A percentile compares a stretch with the other conserved stretches of the same genome.
phyloP scores from a whole-genome alignment of 2,797 vertebrate genomes.

The Chloroceryle amazona region DNA sequence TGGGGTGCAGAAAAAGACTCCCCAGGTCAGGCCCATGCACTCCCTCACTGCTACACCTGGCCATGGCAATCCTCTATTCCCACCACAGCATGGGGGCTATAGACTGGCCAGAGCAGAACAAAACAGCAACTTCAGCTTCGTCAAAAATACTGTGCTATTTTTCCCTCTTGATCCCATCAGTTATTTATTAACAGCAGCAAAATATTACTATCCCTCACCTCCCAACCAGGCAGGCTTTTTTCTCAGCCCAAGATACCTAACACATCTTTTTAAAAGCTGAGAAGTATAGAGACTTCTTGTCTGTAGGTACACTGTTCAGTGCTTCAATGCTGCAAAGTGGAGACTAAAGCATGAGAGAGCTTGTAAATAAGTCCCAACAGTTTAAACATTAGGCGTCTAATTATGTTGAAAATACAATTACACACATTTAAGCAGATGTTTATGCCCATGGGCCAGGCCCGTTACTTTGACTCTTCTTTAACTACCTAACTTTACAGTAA shows the following conservation, averaged over 20 bases:
- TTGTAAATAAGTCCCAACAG: not conserved
- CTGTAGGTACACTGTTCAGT: not conserved
- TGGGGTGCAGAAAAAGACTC: not conserved
- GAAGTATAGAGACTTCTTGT: not conserved
- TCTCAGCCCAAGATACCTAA: not conserved
- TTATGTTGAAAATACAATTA: slow-evolving; percentile 43
- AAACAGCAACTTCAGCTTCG: not conserved
- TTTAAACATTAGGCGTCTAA: slow-evolving; percentile 5
- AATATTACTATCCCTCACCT: not conserved
- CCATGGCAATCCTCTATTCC: not conserved
- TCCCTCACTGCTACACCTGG: accelerated
- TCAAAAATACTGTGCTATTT: not conserved
- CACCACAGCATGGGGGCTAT: accelerated
- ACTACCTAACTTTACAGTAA: not conserved
- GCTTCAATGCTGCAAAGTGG: not conserved
- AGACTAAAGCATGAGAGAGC: not conserved
- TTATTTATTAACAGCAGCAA: slow-evolving; percentile 56
- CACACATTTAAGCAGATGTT: slow-evolving; percentile 21
- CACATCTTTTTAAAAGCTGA: not conserved
- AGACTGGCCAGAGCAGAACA: not conserved
- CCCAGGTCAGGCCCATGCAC: not conserved
- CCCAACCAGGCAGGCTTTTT: not conserved
- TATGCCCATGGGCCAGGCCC: not conserved
- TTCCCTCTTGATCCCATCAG: not conserved
- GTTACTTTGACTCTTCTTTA: slow-evolving; percentile 23